Conservation (phyloP, 2,888 invertebrate species). For the Agrilus biguttatus region DNA sequence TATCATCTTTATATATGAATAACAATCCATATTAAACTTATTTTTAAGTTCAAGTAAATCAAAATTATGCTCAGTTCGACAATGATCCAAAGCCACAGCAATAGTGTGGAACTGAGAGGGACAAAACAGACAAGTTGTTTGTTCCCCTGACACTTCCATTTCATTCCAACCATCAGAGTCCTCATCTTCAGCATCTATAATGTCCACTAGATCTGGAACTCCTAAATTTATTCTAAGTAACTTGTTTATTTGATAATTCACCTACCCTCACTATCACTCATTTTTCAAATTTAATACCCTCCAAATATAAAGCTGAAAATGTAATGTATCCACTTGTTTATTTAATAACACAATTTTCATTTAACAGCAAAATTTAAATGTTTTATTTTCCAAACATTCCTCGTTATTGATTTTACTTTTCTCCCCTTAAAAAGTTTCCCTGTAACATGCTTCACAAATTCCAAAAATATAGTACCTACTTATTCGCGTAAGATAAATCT, state of each 20-base stretch:
- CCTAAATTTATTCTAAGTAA: constrained; percentile 4
- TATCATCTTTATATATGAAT: constrained; percentile 66
- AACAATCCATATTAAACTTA: constrained; percentile 65
- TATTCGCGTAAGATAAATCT: too few species aligned
- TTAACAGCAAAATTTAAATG: too few species aligned
- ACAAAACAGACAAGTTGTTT: constrained; percentile 61
- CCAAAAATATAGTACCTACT: too few species aligned
- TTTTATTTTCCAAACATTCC: too few species aligned
- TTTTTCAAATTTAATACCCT: constrained; percentile 1
- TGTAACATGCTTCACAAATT: too few species aligned
- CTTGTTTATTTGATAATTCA: neutral
- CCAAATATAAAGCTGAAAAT: neutral
- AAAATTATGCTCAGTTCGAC: constrained; percentile 49
- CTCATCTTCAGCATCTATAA: constrained; percentile 13
- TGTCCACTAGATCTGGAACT: constrained; percentile 8
- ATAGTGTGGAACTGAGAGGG: constrained; percentile 41
- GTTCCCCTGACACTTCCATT: constrained; percentile 33
- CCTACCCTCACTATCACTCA: constrained; percentile 7
- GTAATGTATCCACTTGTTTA: too few species aligned
- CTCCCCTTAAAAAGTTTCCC: too few species aligned
- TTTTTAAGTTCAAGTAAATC: constrained; percentile 47
- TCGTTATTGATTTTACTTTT: too few species aligned
- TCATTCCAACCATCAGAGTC: constrained; percentile 41
- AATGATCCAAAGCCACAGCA: constrained; percentile 51
- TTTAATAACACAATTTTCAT: too few species aligned